Evolutionary conservation across 92 coral and sea anemone genomes (phyloP).

Genomic region (Palythoa grandis): DNA sequence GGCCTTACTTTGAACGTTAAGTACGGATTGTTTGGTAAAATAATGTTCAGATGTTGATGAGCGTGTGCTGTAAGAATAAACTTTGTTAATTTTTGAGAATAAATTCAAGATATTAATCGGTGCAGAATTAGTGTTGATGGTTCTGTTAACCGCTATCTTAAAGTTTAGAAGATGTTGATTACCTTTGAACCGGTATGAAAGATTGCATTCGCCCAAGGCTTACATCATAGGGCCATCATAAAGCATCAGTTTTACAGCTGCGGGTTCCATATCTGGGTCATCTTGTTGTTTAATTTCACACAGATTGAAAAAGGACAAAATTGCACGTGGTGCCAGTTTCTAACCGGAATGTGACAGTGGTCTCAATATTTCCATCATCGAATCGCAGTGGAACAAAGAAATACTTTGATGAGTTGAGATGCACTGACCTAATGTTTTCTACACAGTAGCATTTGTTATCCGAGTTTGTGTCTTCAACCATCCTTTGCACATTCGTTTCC

Average conservation of each 20-base stretch:
- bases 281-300: slow-evolving; percentile 52
- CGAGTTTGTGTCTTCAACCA: background rate
- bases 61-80: no score
- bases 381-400: background rate
- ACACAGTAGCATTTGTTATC: background rate
- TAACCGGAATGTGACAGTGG: background rate
- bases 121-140: no score
- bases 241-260: slow-evolving; percentile 41
- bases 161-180: no score
- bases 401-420: background rate
- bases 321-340: slow-evolving; percentile 41
- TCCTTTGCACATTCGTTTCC: background rate
- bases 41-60: no score
- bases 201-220: slow-evolving; percentile 42
- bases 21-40: no score
- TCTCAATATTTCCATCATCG: background rate
- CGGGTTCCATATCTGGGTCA: slow-evolving; percentile 38
- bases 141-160: no score
- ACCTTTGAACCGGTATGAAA: slow-evolving; percentile 13
- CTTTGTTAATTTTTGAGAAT: no score
- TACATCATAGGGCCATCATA: slow-evolving; percentile 35
- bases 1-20: no score
- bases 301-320: slow-evolving; percentile 32
- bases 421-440: background rate
- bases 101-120: no score